Evolutionary conservation across 1,140 invertebrate species (phyloP).

Genomic region (Calycopis cecrops): DNA sequence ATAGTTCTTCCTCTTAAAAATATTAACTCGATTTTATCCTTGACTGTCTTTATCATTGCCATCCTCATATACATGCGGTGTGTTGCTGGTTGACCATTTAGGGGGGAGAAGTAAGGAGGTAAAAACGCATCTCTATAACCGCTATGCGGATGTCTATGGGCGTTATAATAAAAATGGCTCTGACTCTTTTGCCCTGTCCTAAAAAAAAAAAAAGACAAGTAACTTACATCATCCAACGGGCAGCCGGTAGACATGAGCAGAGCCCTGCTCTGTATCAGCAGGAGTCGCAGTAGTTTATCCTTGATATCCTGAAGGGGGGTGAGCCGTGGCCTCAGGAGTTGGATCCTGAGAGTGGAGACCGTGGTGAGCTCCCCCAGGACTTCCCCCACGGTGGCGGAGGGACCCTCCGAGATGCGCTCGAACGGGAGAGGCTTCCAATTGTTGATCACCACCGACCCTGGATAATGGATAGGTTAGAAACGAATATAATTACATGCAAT

Average conservation of each 20-base stretch:
- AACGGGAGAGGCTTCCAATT: conserved; percentile 95
- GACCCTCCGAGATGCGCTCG: conserved; percentile 92
- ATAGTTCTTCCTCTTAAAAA: no score
- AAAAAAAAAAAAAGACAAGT: not conserved
- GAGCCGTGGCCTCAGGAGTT: conserved; percentile 87
- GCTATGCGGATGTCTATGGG: no score
- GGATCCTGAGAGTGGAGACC: conserved; percentile 91
- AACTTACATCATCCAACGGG: conserved; percentile 92
- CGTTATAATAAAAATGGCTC: not conserved
- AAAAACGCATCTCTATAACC: no score
- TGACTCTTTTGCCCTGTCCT: no score
- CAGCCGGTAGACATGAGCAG: conserved; percentile 91
- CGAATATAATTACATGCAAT: no score
- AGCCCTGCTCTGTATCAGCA: conserved; percentile 91
- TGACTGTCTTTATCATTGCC: no score
- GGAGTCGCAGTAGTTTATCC: conserved; percentile 92
- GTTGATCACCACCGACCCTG: conserved; percentile 91
- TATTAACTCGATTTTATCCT: no score
- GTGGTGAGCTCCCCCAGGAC: conserved; percentile 94
- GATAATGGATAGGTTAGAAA: conserved; percentile 15
- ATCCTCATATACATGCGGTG: no score
- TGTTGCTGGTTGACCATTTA: no score
- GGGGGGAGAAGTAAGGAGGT: no score
- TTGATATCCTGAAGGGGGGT: conserved; percentile 90
- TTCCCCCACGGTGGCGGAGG: conserved; percentile 90